phyloP scores from a whole-genome alignment of 2,113 vertebrate genomes.

The Columba janthina region DNA sequence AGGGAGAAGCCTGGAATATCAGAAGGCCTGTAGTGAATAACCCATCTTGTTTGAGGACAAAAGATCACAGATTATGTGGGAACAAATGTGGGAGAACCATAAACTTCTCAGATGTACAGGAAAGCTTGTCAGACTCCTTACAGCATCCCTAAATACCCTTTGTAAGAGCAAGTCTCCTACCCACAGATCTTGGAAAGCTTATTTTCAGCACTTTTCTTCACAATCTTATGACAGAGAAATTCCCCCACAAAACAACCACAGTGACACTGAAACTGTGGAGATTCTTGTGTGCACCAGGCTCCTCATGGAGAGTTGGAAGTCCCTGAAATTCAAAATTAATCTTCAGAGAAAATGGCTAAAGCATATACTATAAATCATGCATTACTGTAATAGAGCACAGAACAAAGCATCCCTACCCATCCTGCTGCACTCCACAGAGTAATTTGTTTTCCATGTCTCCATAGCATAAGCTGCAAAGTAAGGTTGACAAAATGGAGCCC shows the following conservation, averaged over 20 bases:
- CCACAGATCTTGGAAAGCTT: not conserved
- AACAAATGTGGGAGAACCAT: not conserved
- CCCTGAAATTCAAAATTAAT: not conserved
- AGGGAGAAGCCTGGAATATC: not conserved
- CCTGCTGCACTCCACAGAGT: conserved; percentile 72
- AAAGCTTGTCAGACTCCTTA: not conserved
- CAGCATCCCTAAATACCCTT: not conserved
- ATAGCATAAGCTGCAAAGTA: conserved; percentile 93
- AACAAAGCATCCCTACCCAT: conserved; percentile 75
- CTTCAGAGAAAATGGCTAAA: not conserved
- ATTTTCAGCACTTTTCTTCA: not conserved
- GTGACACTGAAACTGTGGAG: not conserved
- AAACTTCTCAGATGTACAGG: not conserved
- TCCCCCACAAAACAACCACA: not conserved
- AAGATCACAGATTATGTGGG: not conserved
- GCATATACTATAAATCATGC: not conserved
- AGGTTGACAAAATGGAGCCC: conserved; percentile 86
- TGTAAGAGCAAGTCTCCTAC: not conserved
- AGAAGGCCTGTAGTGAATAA: not conserved
- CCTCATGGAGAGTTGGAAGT: not conserved
- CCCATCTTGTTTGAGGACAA: not conserved
- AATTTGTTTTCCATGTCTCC: conserved; percentile 91
- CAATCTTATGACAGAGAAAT: not conserved
- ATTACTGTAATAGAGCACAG: not conserved
- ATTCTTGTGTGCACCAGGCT: not conserved